Percentiles rank a stretch among this genome's conserved stretches.
Conservation (phyloP, 2,113 vertebrate species). For the Anguilla japonica region DNA sequence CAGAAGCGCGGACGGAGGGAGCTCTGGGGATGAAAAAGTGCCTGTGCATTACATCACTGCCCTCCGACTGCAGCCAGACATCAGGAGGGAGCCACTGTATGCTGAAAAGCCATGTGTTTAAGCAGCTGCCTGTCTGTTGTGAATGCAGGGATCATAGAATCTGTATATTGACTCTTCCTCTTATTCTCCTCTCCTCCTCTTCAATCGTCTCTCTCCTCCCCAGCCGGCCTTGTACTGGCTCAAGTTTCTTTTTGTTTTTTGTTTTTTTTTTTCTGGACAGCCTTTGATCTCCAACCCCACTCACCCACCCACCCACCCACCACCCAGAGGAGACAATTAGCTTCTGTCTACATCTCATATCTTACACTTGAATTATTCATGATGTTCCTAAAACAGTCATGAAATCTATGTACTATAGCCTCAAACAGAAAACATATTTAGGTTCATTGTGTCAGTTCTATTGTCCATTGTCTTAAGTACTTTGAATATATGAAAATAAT, state of each 20-base stretch:
- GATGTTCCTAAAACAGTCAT: background rate
- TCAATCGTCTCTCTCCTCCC: background rate
- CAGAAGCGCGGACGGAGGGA: background rate
- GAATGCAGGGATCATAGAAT: constrained; percentile 12
- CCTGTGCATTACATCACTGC: constrained; percentile 14
- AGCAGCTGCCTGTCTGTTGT: constrained; percentile 22
- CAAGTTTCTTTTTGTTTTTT: background rate
- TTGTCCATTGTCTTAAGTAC: background rate
- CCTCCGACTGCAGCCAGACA: constrained; percentile 14
- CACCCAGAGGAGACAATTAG: background rate
- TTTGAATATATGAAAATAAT: background rate
- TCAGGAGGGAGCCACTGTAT: background rate
- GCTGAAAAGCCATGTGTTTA: constrained; percentile 14
- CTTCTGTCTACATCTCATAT: background rate
- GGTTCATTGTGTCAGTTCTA: background rate
- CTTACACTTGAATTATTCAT: background rate
- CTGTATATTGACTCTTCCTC: background rate
- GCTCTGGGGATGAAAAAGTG: background rate
- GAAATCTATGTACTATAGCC: background rate
- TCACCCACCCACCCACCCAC: too few species aligned
- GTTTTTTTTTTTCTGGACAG: background rate
- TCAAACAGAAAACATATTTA: background rate
- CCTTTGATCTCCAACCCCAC: background rate
- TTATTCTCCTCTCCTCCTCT: background rate
- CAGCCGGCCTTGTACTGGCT: background rate